A percentile compares a stretch with the other conserved stretches of the same genome.
Evolutionary conservation across 2,888 invertebrate species (phyloP).

Genomic region (Heliconius erato): DNA sequence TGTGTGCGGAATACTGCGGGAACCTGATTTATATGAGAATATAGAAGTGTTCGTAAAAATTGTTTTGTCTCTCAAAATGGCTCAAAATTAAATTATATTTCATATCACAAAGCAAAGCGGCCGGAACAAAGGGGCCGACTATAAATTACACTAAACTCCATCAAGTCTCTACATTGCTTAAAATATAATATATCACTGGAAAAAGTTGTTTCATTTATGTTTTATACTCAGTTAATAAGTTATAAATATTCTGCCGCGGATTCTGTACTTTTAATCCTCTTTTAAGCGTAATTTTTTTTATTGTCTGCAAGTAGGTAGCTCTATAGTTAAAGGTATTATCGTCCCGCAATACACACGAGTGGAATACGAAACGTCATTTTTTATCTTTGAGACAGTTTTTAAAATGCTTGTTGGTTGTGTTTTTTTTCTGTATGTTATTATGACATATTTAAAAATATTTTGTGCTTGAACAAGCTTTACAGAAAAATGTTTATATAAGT

Average conservation of each 20-base stretch:
- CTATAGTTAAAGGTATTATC: slow-evolving; percentile 22
- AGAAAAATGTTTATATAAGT: no score
- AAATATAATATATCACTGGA: slow-evolving; percentile 42
- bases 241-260: slow-evolving; percentile 22
- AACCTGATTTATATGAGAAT: neutral
- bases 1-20: no score
- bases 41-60: slow-evolving; percentile 4
- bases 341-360: neutral
- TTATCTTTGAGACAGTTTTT: slow-evolving; percentile 5
- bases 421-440: neutral
- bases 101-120: slow-evolving; percentile 24
- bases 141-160: slow-evolving; percentile 44
- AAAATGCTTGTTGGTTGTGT: neutral
- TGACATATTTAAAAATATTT: neutral
- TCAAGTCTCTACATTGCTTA: slow-evolving; percentile 42
- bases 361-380: neutral
- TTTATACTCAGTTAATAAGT: slow-evolving; percentile 28
- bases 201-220: slow-evolving; percentile 29
- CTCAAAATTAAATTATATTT: slow-evolving; percentile 32
- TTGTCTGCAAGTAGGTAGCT: slow-evolving; percentile 9
- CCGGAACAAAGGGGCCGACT: slow-evolving; percentile 21
- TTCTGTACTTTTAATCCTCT: slow-evolving; percentile 28
- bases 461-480: neutral
- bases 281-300: slow-evolving; percentile 23
- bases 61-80: neutral